Evolutionary conservation across 1,140 invertebrate species (phyloP), one percentile per base, ranked within the genome.

Genomic region (Psix sp.): DNA sequence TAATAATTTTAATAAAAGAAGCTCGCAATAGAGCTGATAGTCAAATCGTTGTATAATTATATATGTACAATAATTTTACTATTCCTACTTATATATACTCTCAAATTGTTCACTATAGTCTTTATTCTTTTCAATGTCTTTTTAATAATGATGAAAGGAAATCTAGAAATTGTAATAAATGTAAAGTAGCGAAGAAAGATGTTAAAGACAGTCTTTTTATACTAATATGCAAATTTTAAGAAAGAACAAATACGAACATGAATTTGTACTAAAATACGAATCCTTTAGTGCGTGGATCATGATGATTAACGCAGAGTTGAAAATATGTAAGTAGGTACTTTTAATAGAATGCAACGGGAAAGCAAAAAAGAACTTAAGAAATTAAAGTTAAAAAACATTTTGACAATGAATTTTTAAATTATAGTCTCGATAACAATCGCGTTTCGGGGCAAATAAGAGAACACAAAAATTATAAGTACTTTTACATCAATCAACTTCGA

Each of bases 41-140:
- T 65, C 46, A 72, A 59, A 72, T 65, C 68, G 59, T 72, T 72
- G 59, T 72, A 72, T 72, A 72, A 72, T 72, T 72, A 51, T 72
- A 71, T 63, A 72, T 65, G 68, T 65, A 72, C 45, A 72, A 72
- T 72, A 72, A 72, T 72, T 72, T 72, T 65, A 72, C 52, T 72
- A 72, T 46, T 72, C 68, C 60, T 59, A 65, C 59, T 65, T 72
- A 72, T 57, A 72, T 72, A 72, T 52, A 65, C 45, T 59, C 45
- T 65, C 39, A 48, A 65, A 49, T 26, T 72, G 59, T 72, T 65
- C 68, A 65, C 51, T 52, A 72, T 72, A 57, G 38, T 49, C 51
- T 52, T 72, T 46, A 43, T 72, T 72, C 59, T 72, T 72, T 72
- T 65, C 39, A 59, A 59, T 71, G 57, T 62, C 67, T 71, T 71